Evolutionary conservation across 2,797 vertebrate species (phyloP), one percentile per base, ranked within the genome.

Genomic region (Muscicapa comitata): DNA sequence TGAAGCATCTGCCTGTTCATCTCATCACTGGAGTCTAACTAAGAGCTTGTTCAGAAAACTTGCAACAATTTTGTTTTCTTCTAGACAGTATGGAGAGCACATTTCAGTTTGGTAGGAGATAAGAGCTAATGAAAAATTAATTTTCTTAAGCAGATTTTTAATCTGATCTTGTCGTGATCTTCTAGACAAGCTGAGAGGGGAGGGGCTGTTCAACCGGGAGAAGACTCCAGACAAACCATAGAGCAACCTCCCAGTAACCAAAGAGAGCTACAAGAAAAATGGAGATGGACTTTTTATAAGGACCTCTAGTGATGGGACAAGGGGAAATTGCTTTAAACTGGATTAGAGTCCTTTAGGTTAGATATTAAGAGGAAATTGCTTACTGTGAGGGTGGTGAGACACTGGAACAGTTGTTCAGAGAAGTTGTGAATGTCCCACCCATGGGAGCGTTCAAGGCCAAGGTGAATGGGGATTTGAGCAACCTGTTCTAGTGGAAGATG

Each of bases 111-210:
- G 12, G 2, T 90, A 82, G 43, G 59, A 35, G 33, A 26, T 66
- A 72, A 75, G 81, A 62, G n/a, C 35, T 72, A 65, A 54, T 33
- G 25, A 80, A 33, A 82, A 89, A 73, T 53, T 4, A 11, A 73
- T 89, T 87, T 89, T 57, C 20, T 63, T 73, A 85, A 76, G 11
- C 29, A 92, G 86, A 38, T 75, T 45, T 71, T 89, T 72, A 31
- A 42, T 84, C 78, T 77, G 45, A 47, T 91, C 29, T 72, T 72
- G 7, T 71, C 38, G 24, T 28, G 33, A 40, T 70, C 43, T 47
- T 20, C 7, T 62, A 66, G 58, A 38, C 11, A 21, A 40, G 8
- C 25, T 83, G 63, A 70, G 37, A 43, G 13, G 17, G 24, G 38
- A 53, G 47, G 29, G 38, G 7, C 38, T 38, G 7, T 53, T 68